Percentiles rank a stretch among this genome's conserved stretches.
These are phyloP conservation scores for Spheniscus mendiculus DNA, from an alignment of 2,113 vertebrate species.

Conservation along the genomic window DNA sequence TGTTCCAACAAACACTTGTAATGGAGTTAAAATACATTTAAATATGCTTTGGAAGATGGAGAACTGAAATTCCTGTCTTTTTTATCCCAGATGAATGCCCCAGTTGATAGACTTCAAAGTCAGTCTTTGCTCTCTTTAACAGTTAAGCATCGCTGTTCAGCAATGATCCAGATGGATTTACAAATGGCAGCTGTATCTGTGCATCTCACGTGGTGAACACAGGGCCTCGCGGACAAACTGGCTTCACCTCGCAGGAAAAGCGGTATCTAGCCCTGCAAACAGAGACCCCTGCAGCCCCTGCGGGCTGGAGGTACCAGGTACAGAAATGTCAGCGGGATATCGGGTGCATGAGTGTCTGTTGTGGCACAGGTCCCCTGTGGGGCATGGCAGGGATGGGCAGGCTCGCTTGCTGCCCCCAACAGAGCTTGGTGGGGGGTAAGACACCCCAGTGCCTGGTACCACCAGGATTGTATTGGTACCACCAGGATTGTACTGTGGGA, in stretches of 20 bases:
- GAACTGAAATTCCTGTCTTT: not conserved
- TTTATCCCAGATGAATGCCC: not conserved
- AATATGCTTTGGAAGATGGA: not conserved
- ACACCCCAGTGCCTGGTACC: not conserved
- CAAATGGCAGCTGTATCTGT: not conserved
- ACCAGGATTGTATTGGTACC: not conserved
- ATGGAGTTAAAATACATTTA: not conserved
- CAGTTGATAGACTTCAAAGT: not conserved
- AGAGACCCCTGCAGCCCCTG: not conserved
- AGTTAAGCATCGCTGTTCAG: not conserved
- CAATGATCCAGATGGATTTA: not conserved
- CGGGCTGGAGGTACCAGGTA: accelerated
- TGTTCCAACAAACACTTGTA: not conserved
- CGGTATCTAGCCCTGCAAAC: not conserved
- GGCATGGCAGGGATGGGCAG: accelerated
- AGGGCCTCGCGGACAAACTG: no score
- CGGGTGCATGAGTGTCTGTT: not conserved
- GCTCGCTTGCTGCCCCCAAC: not conserved
- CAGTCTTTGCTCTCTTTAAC: not conserved
- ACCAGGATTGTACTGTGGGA: not conserved
- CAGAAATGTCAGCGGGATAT: accelerated
- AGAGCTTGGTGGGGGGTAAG: not conserved
- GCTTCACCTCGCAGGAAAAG: not conserved
- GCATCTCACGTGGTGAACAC: accelerated
- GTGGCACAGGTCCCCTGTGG: not conserved